Conservation (phyloP, 2,113 vertebrate species). For the Python bivittatus region DNA sequence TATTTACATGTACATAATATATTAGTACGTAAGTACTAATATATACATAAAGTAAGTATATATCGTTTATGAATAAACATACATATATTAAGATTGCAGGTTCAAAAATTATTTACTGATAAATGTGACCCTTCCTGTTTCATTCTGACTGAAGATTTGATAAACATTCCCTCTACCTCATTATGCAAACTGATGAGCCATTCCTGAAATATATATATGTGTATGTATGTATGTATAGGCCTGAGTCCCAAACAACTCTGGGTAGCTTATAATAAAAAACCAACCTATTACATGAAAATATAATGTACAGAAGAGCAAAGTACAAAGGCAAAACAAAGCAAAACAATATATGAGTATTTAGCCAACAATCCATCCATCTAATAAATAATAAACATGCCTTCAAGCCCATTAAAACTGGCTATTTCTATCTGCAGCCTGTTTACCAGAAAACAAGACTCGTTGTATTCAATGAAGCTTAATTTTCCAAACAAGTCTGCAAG, state of each 20-base stretch:
- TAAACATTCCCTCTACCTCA: no score
- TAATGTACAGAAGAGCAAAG: background rate
- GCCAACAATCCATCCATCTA: background rate
- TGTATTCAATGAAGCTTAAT: background rate
- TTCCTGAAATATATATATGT: no score
- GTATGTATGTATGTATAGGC: background rate
- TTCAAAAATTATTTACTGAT: no score
- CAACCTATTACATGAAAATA: background rate
- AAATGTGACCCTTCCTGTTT: no score
- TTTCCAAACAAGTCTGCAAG: background rate
- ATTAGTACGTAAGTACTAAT: no score
- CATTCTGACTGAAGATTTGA: no score
- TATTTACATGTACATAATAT: no score
- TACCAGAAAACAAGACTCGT: background rate
- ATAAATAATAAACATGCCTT: background rate
- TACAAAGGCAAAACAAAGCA: background rate
- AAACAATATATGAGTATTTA: background rate
- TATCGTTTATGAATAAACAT: no score
- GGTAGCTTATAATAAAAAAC: background rate
- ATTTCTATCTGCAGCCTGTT: background rate
- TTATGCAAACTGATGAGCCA: no score
- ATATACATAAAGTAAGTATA: no score
- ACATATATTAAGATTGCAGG: no score
- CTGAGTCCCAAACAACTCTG: background rate
- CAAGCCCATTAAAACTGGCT: background rate